phyloP scores from a whole-genome alignment of 2,113 vertebrate species.

The Sphaerodactylus townsendi region DNA sequence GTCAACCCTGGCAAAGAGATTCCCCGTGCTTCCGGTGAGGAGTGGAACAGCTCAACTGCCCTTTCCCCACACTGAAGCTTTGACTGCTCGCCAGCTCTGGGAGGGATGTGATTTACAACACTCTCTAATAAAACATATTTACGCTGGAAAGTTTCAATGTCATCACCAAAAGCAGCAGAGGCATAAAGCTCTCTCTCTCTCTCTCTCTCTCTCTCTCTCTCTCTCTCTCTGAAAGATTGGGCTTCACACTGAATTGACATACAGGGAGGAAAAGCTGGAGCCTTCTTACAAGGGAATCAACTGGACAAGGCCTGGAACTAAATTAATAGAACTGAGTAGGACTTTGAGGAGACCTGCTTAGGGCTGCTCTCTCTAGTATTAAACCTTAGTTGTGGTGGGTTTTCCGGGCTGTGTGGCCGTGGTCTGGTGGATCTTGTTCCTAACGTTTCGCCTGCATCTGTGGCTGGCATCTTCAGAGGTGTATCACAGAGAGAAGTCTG shows the following conservation, averaged over 20 bases:
- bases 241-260: neutral
- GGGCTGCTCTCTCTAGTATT: neutral
- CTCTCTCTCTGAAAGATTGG: neutral
- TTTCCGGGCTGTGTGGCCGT: too few species aligned
- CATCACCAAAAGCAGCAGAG: neutral
- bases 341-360: too few species aligned
- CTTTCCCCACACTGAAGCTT: accelerated
- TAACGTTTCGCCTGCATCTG: too few species aligned
- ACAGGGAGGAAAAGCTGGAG: neutral
- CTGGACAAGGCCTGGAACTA: neutral
- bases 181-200: neutral
- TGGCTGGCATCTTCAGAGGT: too few species aligned
- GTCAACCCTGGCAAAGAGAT: slow-evolving; percentile 24
- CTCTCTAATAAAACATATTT: slow-evolving; percentile 43
- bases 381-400: neutral
- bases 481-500: too few species aligned
- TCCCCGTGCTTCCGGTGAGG: slow-evolving; percentile 42
- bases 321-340: too few species aligned
- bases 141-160: slow-evolving; percentile 53
- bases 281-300: neutral
- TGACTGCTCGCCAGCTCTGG: neutral
- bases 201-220: neutral
- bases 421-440: too few species aligned
- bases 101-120: neutral
- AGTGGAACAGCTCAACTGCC: neutral